A percentile compares a stretch with the other conserved stretches of the same genome.
Evolutionary conservation across 2,888 invertebrate species (phyloP).

Genomic region (Stenodera caucasica): DNA sequence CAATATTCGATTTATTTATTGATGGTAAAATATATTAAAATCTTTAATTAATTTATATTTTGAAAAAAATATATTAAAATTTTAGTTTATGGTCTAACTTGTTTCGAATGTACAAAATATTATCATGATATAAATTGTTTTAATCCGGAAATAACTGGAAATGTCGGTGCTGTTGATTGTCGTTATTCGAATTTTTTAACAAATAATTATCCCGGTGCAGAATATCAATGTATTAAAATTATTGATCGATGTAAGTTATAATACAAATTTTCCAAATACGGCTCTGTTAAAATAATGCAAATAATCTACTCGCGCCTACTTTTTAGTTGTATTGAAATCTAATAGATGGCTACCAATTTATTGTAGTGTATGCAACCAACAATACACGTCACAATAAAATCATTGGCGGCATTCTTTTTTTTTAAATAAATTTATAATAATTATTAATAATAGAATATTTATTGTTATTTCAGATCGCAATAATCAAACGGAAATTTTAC

Average conservation of each 20-base stretch:
- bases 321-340: too few species aligned
- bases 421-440: not conserved
- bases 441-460: not conserved
- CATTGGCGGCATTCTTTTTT: not conserved
- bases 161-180: not conserved
- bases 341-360: not conserved
- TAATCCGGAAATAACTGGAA: not conserved
- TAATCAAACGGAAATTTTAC: not conserved
- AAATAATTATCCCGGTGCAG: not conserved
- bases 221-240: not conserved
- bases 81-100: not conserved
- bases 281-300: not conserved
- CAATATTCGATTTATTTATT: not conserved
- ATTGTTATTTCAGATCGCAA: not conserved
- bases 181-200: not conserved
- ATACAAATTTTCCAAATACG: not conserved
- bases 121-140: not conserved
- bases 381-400: not conserved
- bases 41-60: not conserved
- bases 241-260: constrained; percentile 2
- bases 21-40: not conserved
- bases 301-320: too few species aligned
- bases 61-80: not conserved
- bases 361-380: not conserved
- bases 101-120: not conserved